phyloP scores from a whole-genome alignment of 2,113 vertebrate species.

The Pangasianodon gigas region DNA sequence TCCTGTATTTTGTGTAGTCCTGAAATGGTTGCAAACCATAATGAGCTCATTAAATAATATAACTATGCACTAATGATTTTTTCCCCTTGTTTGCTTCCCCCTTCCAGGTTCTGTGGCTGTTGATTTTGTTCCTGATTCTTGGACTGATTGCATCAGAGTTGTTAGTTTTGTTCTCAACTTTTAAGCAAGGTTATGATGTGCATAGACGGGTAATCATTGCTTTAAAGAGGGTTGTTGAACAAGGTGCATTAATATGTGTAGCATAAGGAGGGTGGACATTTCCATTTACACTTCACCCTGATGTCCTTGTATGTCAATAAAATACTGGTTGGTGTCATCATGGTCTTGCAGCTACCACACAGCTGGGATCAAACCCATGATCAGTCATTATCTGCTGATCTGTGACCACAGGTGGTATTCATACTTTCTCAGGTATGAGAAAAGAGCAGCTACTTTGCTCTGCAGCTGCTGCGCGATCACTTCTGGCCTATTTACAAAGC shows the following conservation, averaged over 20 bases:
- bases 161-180: constrained; percentile 71
- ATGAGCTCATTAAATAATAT: background rate
- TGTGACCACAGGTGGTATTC: background rate
- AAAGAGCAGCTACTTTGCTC: background rate
- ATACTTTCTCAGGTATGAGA: background rate
- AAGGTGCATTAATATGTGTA: background rate
- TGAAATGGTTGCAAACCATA: background rate
- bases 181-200: background rate
- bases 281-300: background rate
- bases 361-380: background rate
- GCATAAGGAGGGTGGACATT: background rate
- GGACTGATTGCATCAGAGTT: constrained; percentile 80
- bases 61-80: background rate
- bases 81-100: background rate
- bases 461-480: background rate
- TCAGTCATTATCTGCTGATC: background rate
- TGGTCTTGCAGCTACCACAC: background rate
- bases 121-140: constrained; percentile 80
- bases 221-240: background rate
- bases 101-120: constrained; percentile 76
- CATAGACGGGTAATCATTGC: background rate
- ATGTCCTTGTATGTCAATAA: background rate
- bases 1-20: background rate
- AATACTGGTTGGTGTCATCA: background rate
- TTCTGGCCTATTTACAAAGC: background rate